phyloP scores from a whole-genome alignment of 2,888 invertebrate species.

The Elgonia sp. region DNA sequence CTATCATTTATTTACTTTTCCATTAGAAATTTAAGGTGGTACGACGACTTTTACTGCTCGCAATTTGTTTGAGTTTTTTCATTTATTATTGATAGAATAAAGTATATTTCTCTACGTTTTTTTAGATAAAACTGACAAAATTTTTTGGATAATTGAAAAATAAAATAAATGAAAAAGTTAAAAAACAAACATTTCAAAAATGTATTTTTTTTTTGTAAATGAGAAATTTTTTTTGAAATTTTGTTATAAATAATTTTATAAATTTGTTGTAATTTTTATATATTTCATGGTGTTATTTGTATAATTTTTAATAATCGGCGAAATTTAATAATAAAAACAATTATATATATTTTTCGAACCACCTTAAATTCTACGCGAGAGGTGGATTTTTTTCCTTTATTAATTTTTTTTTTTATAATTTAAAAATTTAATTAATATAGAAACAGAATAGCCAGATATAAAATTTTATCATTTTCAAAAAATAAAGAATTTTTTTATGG shows the following conservation, averaged over 20 bases:
- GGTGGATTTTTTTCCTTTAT: conserved; percentile 13
- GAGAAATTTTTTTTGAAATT: background rate
- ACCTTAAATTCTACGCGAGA: conserved; percentile 40
- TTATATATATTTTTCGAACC: conserved; percentile 26
- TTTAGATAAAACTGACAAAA: no score
- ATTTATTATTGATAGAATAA: background rate
- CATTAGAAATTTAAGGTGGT: background rate
- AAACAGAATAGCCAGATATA: conserved; percentile 8
- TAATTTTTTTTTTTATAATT: no score
- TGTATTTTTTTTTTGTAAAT: background rate
- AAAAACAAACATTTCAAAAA: no score
- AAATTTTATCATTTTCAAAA: background rate
- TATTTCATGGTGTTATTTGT: conserved; percentile 40
- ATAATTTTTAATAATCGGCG: background rate
- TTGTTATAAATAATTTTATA: no score
- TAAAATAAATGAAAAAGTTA: no score
- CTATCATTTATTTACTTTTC: conserved; percentile 3
- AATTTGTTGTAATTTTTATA: no score
- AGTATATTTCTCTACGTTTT: no score
- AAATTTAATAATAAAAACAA: conserved; percentile 4
- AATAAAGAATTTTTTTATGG: no score
- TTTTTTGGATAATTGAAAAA: no score
- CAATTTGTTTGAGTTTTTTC: background rate
- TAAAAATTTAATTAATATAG: background rate
- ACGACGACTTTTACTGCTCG: background rate